phyloP scores from a whole-genome alignment of 2,888 invertebrate species.

The Anticlea derivata region DNA sequence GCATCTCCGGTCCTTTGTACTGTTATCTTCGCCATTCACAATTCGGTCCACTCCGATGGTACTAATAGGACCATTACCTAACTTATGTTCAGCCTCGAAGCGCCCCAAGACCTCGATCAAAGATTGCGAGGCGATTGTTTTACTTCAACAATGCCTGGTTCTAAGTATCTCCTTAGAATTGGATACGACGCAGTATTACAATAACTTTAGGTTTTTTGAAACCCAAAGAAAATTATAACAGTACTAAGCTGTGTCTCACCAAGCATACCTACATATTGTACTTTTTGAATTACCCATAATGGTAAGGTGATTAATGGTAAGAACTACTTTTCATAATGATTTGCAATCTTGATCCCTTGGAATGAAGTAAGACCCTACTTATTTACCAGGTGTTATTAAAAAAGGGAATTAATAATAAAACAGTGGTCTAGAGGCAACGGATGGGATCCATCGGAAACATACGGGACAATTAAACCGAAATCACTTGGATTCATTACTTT shows the following conservation, averaged over 20 bases:
- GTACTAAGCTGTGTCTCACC: no score
- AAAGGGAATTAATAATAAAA: constrained; percentile 26
- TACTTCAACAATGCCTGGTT: constrained; percentile 38
- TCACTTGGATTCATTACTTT: constrained; percentile 75
- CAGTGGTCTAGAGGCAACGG: constrained; percentile 45
- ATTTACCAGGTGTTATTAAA: constrained; percentile 23
- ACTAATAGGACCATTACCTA: constrained; percentile 42
- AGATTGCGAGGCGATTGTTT: constrained; percentile 45
- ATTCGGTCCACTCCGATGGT: constrained; percentile 66
- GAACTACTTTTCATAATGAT: no score
- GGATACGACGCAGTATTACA: constrained; percentile 5
- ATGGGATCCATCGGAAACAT: constrained; percentile 66
- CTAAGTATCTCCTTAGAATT: constrained; percentile 25
- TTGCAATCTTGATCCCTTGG: no score
- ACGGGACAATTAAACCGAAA: constrained; percentile 73
- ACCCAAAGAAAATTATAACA: background rate
- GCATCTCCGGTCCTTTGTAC: constrained; percentile 79
- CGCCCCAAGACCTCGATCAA: constrained; percentile 39
- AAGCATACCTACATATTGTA: no score
- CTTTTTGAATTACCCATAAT: no score
- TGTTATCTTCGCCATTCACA: constrained; percentile 78
- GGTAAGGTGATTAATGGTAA: no score
- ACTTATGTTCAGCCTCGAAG: constrained; percentile 41
- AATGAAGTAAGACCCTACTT: background rate
- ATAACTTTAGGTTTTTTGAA: background rate